These are phyloP conservation scores for Tachystola acroxantha DNA, from an alignment of 2,888 invertebrate species.

Conservation along the genomic window DNA sequence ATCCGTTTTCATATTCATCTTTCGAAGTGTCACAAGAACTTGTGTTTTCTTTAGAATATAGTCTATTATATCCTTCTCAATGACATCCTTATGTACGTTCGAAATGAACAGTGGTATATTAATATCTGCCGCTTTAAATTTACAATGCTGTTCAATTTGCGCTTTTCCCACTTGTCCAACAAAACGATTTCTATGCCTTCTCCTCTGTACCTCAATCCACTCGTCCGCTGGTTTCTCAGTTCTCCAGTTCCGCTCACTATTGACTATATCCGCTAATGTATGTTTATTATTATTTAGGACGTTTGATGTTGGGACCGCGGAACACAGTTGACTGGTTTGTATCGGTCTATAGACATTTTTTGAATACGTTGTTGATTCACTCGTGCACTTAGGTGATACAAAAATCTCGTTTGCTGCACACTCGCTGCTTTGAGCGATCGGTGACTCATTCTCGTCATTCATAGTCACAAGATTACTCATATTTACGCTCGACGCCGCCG, in stretches of 20 bases:
- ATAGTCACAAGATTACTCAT: too few species aligned
- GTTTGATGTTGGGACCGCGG: too few species aligned
- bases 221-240: not conserved
- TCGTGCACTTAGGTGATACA: too few species aligned
- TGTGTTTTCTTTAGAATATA: not conserved
- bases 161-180: not conserved
- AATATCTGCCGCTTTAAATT: slow-evolving; percentile 4
- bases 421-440: too few species aligned
- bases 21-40: not conserved
- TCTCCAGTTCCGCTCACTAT: not conserved
- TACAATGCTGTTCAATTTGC: not conserved
- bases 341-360: too few species aligned
- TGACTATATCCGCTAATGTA: not conserved
- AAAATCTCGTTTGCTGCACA: too few species aligned
- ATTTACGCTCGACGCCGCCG: too few species aligned
- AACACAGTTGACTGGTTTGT: too few species aligned
- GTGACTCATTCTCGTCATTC: too few species aligned
- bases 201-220: slow-evolving; percentile 3
- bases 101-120: not conserved
- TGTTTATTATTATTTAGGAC: too few species aligned
- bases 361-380: too few species aligned
- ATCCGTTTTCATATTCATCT: slow-evolving; percentile 6
- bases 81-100: not conserved
- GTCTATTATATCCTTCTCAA: not conserved
- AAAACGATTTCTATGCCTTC: not conserved